phyloP scores from a whole-genome alignment of 2,113 vertebrate genomes.

The Pithys albifrons region DNA sequence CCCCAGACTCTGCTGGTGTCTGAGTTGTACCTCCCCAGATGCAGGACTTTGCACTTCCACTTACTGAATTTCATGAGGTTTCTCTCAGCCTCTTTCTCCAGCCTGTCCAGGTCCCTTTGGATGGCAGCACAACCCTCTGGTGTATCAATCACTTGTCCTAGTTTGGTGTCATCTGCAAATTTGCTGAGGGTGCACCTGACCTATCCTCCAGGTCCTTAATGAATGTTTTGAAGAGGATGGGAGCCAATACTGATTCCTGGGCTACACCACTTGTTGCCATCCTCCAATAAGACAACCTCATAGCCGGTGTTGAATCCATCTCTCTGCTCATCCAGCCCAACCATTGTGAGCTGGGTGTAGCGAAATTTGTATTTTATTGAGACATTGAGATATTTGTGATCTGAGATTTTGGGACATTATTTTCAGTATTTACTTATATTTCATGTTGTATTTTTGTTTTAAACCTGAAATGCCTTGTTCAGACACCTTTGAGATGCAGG shows the following conservation, averaged over 20 bases:
- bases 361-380: constrained; percentile 8
- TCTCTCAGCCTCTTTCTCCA: background rate
- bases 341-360: background rate
- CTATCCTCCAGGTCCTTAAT: background rate
- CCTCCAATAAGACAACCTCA: background rate
- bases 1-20: background rate
- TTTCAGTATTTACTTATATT: background rate
- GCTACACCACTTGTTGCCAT: background rate
- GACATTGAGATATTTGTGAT: background rate
- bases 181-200: background rate
- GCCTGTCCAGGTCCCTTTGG: background rate
- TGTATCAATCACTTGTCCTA: background rate
- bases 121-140: background rate
- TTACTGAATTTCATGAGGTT: background rate
- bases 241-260: background rate
- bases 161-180: background rate
- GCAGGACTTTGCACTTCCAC: background rate
- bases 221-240: background rate
- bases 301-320: background rate
- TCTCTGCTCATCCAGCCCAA: background rate
- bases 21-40: background rate
- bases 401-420: background rate
- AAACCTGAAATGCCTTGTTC: background rate
- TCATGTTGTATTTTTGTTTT: background rate
- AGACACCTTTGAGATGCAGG: background rate